Conservation (phyloP, 2,113 vertebrate species). For the Podiceps cristatus region DNA sequence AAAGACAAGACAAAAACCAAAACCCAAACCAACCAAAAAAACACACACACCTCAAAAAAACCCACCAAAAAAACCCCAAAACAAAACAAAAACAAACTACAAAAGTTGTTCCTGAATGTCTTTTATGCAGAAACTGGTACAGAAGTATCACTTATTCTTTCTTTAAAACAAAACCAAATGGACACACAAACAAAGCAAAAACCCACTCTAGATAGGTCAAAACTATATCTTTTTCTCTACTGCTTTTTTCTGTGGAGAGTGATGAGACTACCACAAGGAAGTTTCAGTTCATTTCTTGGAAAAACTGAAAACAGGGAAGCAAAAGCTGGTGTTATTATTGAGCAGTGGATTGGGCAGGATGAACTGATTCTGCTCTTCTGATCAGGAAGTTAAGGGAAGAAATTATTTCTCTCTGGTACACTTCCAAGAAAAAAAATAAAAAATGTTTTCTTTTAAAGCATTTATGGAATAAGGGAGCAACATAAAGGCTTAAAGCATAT, state of each 20-base stretch:
- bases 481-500: background rate
- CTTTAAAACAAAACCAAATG: background rate
- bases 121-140: background rate
- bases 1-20: too few relatives aligned
- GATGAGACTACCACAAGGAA: background rate
- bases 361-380: background rate
- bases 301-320: background rate
- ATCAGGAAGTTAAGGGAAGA: background rate
- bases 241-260: background rate
- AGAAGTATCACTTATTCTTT: background rate
- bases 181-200: background rate
- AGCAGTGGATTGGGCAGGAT: background rate
- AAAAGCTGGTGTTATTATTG: background rate
- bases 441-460: background rate
- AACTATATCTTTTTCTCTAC: accelerated
- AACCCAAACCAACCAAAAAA: too few relatives aligned
- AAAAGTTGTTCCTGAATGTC: background rate
- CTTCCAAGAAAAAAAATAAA: background rate
- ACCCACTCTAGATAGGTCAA: background rate
- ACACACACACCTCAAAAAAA: too few relatives aligned
- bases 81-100: too few relatives aligned
- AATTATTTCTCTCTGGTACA: background rate
- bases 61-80: too few relatives aligned
- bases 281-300: background rate
- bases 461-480: background rate